A percentile compares a stretch with the other conserved stretches of the same genome.
Evolutionary conservation across 2,113 vertebrate genomes (phyloP).

Genomic region (Sander vitreus): DNA sequence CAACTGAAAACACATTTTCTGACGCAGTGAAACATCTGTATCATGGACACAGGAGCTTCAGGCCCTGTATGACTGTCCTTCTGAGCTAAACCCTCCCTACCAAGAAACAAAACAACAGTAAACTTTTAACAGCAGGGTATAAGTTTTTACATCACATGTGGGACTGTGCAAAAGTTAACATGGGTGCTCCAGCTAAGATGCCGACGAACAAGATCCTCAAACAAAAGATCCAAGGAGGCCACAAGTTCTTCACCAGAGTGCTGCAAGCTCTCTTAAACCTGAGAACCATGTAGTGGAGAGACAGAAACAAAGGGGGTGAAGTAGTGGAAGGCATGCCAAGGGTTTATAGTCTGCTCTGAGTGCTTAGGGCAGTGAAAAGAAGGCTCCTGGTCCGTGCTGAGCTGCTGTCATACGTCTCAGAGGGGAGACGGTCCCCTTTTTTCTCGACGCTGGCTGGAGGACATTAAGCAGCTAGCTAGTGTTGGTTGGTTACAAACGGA

Average conservation of each 20-base stretch:
- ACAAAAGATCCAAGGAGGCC: constrained; percentile 71
- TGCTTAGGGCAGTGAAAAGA: constrained; percentile 61
- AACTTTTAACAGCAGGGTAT: constrained; percentile 33
- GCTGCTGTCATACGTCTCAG: constrained; percentile 60
- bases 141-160: constrained; percentile 37
- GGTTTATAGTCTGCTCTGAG: constrained; percentile 77
- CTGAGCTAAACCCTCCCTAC: constrained; percentile 14
- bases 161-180: constrained; percentile 38
- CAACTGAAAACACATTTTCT: constrained; percentile 2
- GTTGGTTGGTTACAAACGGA: constrained; percentile 69
- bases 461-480: constrained; percentile 62
- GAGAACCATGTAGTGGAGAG: constrained; percentile 60
- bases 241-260: constrained; percentile 41
- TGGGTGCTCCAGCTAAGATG: constrained; percentile 23
- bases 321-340: constrained; percentile 74
- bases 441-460: constrained; percentile 45
- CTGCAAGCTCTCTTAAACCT: constrained; percentile 61
- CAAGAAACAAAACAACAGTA: constrained; percentile 41
- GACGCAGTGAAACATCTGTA: constrained; percentile 18
- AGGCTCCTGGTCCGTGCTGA: constrained; percentile 51
- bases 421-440: constrained; percentile 56
- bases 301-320: constrained; percentile 70
- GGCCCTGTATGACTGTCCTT: constrained; percentile 14
- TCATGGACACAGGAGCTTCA: constrained; percentile 9
- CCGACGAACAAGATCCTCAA: constrained; percentile 43